Evolutionary conservation across 1,140 invertebrate genomes (phyloP).

Genomic region (Bombus waltoni): DNA sequence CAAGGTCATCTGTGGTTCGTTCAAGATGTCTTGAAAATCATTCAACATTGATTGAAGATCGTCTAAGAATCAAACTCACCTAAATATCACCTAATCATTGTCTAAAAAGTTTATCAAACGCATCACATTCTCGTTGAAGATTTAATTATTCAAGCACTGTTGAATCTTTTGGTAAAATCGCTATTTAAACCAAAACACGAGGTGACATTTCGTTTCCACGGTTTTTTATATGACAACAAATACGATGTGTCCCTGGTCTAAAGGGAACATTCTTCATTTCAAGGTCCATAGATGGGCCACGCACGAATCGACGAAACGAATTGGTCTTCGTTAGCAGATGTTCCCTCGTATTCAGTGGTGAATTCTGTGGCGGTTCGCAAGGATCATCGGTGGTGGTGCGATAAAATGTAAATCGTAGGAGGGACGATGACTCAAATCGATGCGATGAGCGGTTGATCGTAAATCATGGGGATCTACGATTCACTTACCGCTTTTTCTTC

Average conservation of each 20-base stretch:
- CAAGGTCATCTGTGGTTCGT: background rate
- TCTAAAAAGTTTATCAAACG: too few species aligned
- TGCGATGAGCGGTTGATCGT: slow-evolving; percentile 29
- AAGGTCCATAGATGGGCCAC: slow-evolving; percentile 56
- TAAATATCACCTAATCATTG: background rate
- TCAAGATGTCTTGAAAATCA: background rate
- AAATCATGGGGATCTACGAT: slow-evolving; percentile 39
- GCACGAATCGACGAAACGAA: slow-evolving; percentile 58
- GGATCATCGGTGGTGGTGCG: background rate
- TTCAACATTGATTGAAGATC: background rate
- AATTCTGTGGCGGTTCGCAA: slow-evolving; percentile 21
- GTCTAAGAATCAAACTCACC: background rate
- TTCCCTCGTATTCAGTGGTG: slow-evolving; percentile 16
- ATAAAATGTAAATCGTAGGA: slow-evolving; percentile 38
- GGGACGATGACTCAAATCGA: slow-evolving; percentile 16
- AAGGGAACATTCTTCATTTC: slow-evolving; percentile 57
- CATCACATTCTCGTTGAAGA: too few species aligned
- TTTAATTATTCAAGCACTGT: too few species aligned
- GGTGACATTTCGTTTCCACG: background rate
- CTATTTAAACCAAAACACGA: too few species aligned
- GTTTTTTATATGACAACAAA: background rate
- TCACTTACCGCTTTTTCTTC: slow-evolving; percentile 41
- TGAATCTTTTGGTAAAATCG: too few species aligned
- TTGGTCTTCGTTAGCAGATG: slow-evolving; percentile 57
- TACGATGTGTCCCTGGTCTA: slow-evolving; percentile 1